Base-by-base conservation (phyloP, 2,113 vertebrate genomes). In the Falcunculus frontatus region DNA sequence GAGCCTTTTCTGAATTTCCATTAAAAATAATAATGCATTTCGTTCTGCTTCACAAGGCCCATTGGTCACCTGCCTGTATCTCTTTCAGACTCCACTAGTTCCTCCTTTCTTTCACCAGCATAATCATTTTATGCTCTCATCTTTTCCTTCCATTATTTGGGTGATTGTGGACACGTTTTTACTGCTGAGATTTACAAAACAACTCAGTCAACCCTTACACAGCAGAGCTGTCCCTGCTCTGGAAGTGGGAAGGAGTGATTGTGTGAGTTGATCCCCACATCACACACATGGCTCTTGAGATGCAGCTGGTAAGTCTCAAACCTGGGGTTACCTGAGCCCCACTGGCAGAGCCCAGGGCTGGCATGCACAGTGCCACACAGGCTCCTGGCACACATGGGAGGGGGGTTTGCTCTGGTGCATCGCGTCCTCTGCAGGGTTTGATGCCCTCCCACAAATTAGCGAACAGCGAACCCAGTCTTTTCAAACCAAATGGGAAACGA, bases 11-110 rank as follows among this genome's bases (percentile, higher is more conserved):
- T 89, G 78, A 95, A 94, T 97, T 97, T 92, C 95, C 81, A 97
- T 97, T 97, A 96, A 95, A 97, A 95, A 93, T 96, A 96, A 97
- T 95, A 97, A 97, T 77, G 95, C 85, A 89, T 81, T 97, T 87
- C 5, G 62, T 97, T 97, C 96, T 96, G 96, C 96, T 90, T 94
- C 94, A 96, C 73, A 46, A 55, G 95, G 83, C 59, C 63, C 91
- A 90, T 80, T 93, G 89, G 91, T 97, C 86, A 95, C 88, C 92
- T 95, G 92, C 92, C 72, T 85, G 63, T 89, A 81, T 90, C 92
- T 93, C 94, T 87, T 91, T 96, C 91, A 96, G 74, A 87, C 82
- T 92, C 42, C 53, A 67, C 79, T 57, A 69, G 89, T 93, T 90
- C 87, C 37, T 94, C 74, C 53, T 95, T 93, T 85, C 91, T 96